Evolutionary conservation across 1,140 invertebrate genomes (phyloP).

Genomic region (Caenorhabditis inopinata): DNA sequence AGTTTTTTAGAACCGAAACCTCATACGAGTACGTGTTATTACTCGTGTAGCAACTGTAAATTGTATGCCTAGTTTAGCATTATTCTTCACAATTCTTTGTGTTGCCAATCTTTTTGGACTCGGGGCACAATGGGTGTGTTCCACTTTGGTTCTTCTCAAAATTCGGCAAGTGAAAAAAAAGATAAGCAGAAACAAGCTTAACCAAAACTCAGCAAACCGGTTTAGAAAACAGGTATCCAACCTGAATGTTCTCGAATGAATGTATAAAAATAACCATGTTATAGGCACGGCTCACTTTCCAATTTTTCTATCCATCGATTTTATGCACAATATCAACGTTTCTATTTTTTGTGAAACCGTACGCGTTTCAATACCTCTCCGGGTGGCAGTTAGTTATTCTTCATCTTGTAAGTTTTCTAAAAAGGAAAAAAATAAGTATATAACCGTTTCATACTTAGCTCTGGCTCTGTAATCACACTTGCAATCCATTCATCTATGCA

Average conservation of each 20-base stretch:
- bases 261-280: not conserved
- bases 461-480: conserved; percentile 57
- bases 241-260: not conserved
- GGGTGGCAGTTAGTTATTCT: conserved; percentile 53
- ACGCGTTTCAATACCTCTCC: conserved; percentile 45
- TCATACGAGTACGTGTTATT: not conserved
- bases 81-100: conserved; percentile 48
- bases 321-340: conserved; percentile 61
- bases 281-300: conserved; percentile 61
- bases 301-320: conserved; percentile 62
- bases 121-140: conserved; percentile 58
- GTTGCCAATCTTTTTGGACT: conserved; percentile 55
- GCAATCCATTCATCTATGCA: conserved; percentile 62
- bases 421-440: not conserved
- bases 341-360: conserved; percentile 60
- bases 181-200: conserved; percentile 58
- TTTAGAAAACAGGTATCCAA: conserved; percentile 58
- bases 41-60: not conserved
- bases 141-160: conserved; percentile 55
- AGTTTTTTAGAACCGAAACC: conserved; percentile 26
- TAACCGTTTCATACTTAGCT: conserved; percentile 47
- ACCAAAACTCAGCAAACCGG: conserved; percentile 60
- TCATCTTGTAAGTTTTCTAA: conserved; percentile 47
- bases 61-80: conserved; percentile 33
- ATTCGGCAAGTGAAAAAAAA: conserved; percentile 60